Evolutionary conservation across 1,140 invertebrate species (phyloP).

Genomic region (Aphelinus atriplicis): DNA sequence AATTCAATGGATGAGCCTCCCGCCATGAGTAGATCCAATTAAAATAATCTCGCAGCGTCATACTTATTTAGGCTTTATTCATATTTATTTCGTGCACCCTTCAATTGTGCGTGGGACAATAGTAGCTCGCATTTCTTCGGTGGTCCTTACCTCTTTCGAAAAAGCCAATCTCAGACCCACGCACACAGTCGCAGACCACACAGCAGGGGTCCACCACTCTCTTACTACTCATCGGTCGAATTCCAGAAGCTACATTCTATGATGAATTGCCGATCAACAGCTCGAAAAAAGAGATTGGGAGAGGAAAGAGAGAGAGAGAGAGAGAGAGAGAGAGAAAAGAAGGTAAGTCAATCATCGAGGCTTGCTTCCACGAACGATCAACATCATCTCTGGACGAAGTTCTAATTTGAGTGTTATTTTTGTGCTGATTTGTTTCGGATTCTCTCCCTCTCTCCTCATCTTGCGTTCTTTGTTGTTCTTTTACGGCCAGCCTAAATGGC

Average conservation of each 20-base stretch:
- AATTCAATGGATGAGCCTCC: too few relatives aligned
- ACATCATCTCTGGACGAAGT: constrained; percentile 24
- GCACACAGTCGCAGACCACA: constrained; percentile 53
- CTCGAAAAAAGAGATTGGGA: constrained; percentile 17
- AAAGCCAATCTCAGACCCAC: constrained; percentile 8
- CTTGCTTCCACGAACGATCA: constrained; percentile 51
- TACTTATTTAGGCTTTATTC: too few relatives aligned
- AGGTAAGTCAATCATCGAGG: constrained; percentile 15
- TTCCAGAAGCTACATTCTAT: constrained; percentile 65
- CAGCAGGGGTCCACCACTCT: constrained; percentile 51
- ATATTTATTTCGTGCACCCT: not conserved
- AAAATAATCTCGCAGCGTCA: too few relatives aligned
- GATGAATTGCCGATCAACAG: constrained; percentile 55
- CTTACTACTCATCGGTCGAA: constrained; percentile 49
- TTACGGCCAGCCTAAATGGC: too few relatives aligned
- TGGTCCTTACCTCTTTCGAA: not conserved
- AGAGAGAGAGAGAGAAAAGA: too few relatives aligned
- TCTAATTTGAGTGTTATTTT: constrained; percentile 44
- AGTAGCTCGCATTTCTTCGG: not conserved
- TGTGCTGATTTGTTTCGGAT: constrained; percentile 42
- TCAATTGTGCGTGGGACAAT: constrained; percentile 21
- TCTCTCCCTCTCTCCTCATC: constrained; percentile 6
- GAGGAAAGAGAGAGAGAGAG: not conserved
- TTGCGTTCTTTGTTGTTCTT: not conserved
- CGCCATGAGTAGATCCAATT: too few relatives aligned